Evolutionary conservation across 2,113 vertebrate species (phyloP), one percentile per base, ranked within the genome.

Genomic region (Rhynchopsitta pachyrhyncha): DNA sequence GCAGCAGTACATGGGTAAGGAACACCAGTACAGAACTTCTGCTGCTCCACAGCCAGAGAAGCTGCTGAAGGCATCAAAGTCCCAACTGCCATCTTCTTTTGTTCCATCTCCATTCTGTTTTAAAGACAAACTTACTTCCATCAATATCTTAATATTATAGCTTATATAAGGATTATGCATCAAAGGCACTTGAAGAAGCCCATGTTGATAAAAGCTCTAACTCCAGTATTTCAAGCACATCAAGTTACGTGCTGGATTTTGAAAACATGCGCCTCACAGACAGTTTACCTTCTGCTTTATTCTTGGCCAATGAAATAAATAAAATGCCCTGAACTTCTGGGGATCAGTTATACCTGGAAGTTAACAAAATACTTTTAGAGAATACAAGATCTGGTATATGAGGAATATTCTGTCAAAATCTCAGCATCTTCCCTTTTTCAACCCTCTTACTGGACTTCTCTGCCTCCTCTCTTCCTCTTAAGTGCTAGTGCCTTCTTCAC

Each of bases 1-100:
- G 75, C 4, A 79, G 49, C 37, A 64, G 20, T 1, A 11, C 0
- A 0, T 2, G 20, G 15, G 10, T 3, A 18, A 83, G 23, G 24
- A 69, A n/a, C 31, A 24, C 6, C 60, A 57, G 25, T 2, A 33
- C 23, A 53, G 53, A 89, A 33, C 64, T 47, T 64, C 49, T 73
- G 46, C 60, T 79, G 71, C 66, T 81, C 60, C 68, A 8, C 35
- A 46, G 33, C 35, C 75, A 57, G 25, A 52, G 64, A 80, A 41
- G 63, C 68, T 74, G 59, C 57, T 62, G 25, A 22, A 66, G 37
- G 64, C 73, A 84, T 9, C 11, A 4, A 59, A 64, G 33, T 16
- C 57, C n/a, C 55, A 41, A 37, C 14, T 5, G 1, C 5, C 10
- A 1, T 49, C 42, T 19, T 7, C 11, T 14, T 71, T 59, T 66